Conservation (phyloP, 2,888 invertebrate species). For the Thymelicus sylvestris region DNA sequence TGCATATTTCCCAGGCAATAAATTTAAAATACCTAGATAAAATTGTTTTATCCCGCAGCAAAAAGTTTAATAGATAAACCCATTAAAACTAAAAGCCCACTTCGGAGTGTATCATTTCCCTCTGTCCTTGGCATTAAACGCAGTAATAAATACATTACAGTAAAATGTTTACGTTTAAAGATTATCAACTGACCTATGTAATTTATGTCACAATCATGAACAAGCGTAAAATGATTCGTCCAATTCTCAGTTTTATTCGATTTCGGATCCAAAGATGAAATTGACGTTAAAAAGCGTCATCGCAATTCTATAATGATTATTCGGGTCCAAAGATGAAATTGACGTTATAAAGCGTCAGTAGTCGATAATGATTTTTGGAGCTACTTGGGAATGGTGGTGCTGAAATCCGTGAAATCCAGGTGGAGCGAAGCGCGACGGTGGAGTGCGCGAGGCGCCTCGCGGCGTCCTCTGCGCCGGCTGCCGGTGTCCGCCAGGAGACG, state of each 20-base stretch:
- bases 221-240: too few relatives aligned
- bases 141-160: conserved; percentile 2
- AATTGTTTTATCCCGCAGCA: neutral
- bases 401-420: conserved; percentile 54
- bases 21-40: neutral
- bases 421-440: conserved; percentile 80
- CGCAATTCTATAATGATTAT: too few relatives aligned
- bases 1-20: neutral
- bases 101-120: conserved; percentile 6
- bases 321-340: too few relatives aligned
- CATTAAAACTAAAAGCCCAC: conserved; percentile 7
- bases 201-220: neutral
- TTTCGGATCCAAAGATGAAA: too few relatives aligned
- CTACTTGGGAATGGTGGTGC: conserved; percentile 43
- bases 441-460: conserved; percentile 76
- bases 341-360: too few relatives aligned
- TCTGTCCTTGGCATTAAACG: conserved; percentile 9
- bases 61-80: conserved; percentile 8
- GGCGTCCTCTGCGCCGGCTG: conserved; percentile 79
- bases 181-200: neutral
- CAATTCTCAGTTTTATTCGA: too few relatives aligned
- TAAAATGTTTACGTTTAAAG: neutral
- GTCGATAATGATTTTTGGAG: conserved; percentile 4
- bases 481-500: conserved; percentile 85
- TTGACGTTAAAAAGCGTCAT: too few relatives aligned